A percentile compares a stretch with the other conserved stretches of the same genome.
Evolutionary conservation across 2,113 vertebrate species (phyloP).

Genomic region (Larimichthys polyactis): DNA sequence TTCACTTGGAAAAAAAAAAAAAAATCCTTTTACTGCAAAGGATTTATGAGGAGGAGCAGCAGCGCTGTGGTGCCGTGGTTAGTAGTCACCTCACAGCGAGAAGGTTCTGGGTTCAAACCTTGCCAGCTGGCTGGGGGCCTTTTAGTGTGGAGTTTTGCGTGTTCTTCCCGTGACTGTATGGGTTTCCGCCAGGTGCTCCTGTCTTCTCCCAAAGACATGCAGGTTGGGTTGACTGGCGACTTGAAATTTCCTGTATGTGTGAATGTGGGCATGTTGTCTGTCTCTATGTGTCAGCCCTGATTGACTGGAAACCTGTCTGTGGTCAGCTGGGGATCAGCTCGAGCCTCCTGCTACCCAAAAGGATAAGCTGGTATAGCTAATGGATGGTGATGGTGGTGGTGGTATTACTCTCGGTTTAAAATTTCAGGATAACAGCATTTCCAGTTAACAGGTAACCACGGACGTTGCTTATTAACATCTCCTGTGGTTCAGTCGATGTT

Average conservation of each 20-base stretch:
- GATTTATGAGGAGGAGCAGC: conserved; percentile 15
- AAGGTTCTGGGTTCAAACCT: not conserved
- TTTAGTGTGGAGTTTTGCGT: not conserved
- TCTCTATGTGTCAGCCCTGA: not conserved
- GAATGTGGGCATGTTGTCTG: not conserved
- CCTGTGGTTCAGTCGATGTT: conserved; percentile 5
- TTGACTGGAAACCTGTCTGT: not conserved
- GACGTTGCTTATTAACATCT: conserved; percentile 8
- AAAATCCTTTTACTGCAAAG: conserved; percentile 25
- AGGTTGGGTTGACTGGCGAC: not conserved
- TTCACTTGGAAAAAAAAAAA: conserved; percentile 35
- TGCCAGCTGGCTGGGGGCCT: not conserved
- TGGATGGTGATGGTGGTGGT: not conserved
- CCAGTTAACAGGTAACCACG: not conserved
- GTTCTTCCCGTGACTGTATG: not conserved
- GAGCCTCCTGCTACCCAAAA: too few species aligned
- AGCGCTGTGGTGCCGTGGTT: not conserved
- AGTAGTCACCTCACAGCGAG: not conserved
- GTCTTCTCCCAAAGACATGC: not conserved
- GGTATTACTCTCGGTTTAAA: not conserved
- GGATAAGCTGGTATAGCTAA: not conserved
- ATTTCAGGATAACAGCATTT: not conserved
- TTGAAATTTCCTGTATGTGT: not conserved
- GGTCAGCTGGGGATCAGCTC: not conserved
- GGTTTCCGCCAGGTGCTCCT: not conserved